phyloP scores from a whole-genome alignment of 2,797 vertebrate species.

The Balearica regulorum region DNA sequence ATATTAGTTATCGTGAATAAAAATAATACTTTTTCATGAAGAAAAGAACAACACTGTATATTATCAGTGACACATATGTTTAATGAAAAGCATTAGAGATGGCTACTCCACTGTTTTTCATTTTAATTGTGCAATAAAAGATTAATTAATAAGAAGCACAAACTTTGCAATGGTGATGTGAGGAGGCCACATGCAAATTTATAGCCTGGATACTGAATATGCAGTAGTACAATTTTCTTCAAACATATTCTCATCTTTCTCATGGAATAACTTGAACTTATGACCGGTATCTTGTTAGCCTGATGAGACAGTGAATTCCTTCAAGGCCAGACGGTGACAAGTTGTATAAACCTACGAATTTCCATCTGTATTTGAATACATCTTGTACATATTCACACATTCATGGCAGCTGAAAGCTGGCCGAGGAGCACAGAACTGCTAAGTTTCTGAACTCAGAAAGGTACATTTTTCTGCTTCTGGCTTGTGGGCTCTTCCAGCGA shows the following conservation, averaged over 20 bases:
- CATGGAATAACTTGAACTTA: background rate
- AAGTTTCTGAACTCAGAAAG: background rate
- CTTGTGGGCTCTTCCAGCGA: background rate
- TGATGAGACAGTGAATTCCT: background rate
- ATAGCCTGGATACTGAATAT: background rate
- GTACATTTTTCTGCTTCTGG: background rate
- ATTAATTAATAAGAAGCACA: background rate
- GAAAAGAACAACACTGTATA: background rate
- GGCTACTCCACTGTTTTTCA: background rate
- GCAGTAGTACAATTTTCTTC: background rate
- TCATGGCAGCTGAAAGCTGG: background rate
- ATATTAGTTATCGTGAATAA: slow-evolving; percentile 42
- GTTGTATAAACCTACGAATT: background rate
- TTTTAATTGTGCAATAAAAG: slow-evolving; percentile 14
- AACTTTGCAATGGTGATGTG: background rate
- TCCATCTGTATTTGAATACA: background rate
- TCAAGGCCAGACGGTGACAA: background rate
- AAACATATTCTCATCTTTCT: background rate
- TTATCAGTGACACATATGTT: background rate
- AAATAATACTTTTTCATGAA: slow-evolving; percentile 27
- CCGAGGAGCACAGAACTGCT: background rate
- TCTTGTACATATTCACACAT: background rate
- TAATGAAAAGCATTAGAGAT: background rate
- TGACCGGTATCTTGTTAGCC: background rate
- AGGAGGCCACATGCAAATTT: background rate